Evolutionary conservation across 1,140 invertebrate species (phyloP), one percentile per base, ranked within the genome.

Genomic region (Drosophila lacteicornis): DNA sequence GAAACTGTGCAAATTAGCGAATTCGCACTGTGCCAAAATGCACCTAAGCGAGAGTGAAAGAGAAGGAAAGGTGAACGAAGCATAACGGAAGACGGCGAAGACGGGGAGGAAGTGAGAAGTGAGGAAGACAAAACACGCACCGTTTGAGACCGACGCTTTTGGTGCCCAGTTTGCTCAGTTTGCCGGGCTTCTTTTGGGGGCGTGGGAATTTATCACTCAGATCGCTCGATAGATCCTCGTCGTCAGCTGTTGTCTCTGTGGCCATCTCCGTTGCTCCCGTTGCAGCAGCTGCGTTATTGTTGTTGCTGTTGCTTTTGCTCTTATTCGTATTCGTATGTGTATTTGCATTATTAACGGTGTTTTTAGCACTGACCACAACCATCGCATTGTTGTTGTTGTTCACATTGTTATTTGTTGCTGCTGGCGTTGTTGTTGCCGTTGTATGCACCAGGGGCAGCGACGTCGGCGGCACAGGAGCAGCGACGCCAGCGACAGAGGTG

Each of bases 121-220:
- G 33, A 36, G 19, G 40, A 9, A 12, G 22, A 30, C 8, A 13
- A 56, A 25, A 66, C 61, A 66, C 61, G 13, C 53, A 91, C 91
- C 86, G 82, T 51, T 91, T 88, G 38, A 91, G 84, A 13, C 87
- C 91, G 57, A 92, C 88, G 71, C 84, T 85, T 75, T 90, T 90
- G 47, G 86, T 82, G 68, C 85, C 85, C 53, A 90, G 43, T 56
- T 91, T 91, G 53, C 83, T 91, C 7, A 91, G 83, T 42, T 91
- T 91, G 38, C 70, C 70, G 49, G 83, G 80, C 53, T 91, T 91
- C 68, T 91, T 91, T 53, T 87, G 80, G 61, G 83, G 88, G 69
- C 80, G 80, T 78, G 80, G 79, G 53, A 87, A 84, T 60, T 84
- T 91, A 62, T 91, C 87, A 79, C 83, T 91, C 40, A 82, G 70